A percentile compares a stretch with the other conserved stretches of the same genome.
Conservation (phyloP, 1,140 invertebrate genomes). For the Acyrthosiphon pisum region DNA sequence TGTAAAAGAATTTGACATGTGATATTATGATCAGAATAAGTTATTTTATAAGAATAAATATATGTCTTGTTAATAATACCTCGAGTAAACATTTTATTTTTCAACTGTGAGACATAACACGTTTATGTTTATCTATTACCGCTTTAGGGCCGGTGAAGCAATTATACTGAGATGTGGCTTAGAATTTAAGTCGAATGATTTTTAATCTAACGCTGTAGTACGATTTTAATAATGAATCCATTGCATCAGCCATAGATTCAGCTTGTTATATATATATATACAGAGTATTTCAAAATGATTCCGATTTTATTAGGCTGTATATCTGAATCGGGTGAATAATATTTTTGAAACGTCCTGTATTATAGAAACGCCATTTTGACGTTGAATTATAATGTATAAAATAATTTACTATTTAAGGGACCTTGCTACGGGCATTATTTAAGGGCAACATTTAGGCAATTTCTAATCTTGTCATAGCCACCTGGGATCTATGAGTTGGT, state of each 20-base stretch:
- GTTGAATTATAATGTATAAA: not conserved
- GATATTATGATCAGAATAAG: not conserved
- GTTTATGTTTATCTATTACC: not conserved
- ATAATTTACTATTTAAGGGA: not conserved
- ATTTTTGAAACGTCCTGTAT: not conserved
- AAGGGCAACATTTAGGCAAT: no score
- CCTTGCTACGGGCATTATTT: no score
- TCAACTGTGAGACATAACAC: not conserved
- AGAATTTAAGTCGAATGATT: not conserved
- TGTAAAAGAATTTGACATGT: not conserved
- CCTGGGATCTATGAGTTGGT: no score
- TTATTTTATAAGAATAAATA: not conserved
- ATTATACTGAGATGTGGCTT: not conserved
- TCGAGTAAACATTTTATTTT: not conserved
- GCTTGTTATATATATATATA: no score
- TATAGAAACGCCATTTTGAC: not conserved
- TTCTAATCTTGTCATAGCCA: no score
- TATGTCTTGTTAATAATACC: not conserved
- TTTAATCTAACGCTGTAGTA: not conserved
- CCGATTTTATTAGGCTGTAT: no score
- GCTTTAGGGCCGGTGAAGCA: not conserved
- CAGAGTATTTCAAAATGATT: no score
- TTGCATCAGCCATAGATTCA: not conserved
- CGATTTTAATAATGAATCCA: not conserved
- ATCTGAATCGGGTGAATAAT: no score